Evolutionary conservation across 2,888 invertebrate species (phyloP).

Genomic region (Holacanthella duospinosa): DNA sequence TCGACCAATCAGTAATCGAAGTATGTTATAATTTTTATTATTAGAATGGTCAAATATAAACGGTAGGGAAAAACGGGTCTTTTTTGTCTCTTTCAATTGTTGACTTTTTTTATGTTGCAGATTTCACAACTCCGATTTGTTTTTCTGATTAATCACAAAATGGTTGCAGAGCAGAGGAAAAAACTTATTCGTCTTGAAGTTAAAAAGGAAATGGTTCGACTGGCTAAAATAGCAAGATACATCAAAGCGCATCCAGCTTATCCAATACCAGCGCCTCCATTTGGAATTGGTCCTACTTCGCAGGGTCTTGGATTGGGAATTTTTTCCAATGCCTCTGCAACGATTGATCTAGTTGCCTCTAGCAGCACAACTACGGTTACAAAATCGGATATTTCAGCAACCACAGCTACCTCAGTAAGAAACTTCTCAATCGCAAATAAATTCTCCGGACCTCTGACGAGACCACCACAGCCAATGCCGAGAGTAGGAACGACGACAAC

Average conservation of each 20-base stretch:
- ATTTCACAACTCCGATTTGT: constrained; percentile 29
- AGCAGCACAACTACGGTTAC: background rate
- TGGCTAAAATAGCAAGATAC: background rate
- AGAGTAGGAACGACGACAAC: background rate
- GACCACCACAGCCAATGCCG: background rate
- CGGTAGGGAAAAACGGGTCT: too few relatives aligned
- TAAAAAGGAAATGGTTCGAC: background rate
- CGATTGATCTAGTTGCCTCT: background rate
- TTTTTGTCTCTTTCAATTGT: constrained; percentile 1
- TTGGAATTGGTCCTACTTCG: background rate
- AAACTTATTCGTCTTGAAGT: constrained; percentile 10
- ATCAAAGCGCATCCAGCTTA: background rate
- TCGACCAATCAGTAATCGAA: constrained; percentile 90
- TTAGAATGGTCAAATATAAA: background rate
- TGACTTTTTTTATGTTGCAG: constrained; percentile 14
- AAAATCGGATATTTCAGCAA: too few relatives aligned
- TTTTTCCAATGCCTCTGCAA: background rate
- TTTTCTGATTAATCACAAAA: constrained; percentile 28
- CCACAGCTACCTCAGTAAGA: background rate
- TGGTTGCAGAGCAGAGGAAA: constrained; percentile 13
- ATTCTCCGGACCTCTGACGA: background rate
- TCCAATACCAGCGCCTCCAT: background rate
- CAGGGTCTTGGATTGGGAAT: background rate
- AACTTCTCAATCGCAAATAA: background rate
- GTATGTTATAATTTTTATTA: constrained; percentile 43